Evolutionary conservation across 1,140 invertebrate genomes (phyloP).

Genomic region (Hylyphantes graminicola): DNA sequence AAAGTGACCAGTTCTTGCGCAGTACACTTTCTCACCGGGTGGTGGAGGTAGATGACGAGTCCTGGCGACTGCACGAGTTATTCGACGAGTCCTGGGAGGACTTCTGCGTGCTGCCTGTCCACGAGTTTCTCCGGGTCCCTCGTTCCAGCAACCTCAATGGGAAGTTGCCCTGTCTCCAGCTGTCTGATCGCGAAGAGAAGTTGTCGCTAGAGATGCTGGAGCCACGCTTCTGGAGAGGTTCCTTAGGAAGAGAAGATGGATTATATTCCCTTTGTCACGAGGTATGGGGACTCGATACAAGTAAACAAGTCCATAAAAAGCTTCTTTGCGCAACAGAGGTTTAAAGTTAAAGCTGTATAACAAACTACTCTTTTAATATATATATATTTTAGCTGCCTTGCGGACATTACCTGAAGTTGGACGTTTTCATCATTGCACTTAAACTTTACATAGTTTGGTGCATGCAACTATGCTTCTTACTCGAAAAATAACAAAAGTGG

Average conservation of each 20-base stretch:
- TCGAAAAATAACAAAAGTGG: no score
- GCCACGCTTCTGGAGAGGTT: slow-evolving; percentile 67
- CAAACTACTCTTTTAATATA: no score
- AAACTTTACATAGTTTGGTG: no score
- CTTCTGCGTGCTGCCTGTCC: slow-evolving; percentile 58
- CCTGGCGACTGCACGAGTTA: slow-evolving; percentile 62
- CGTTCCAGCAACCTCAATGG: slow-evolving; percentile 72
- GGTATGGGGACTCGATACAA: no score
- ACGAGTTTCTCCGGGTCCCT: slow-evolving; percentile 60
- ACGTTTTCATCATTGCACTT: no score
- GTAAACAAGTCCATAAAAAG: no score
- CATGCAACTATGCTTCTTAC: no score
- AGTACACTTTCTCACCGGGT: slow-evolving; percentile 31
- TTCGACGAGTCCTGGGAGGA: slow-evolving; percentile 60
- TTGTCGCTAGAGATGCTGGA: slow-evolving; percentile 86
- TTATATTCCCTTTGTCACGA: no score
- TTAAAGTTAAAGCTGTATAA: no score
- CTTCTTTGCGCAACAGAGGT: no score
- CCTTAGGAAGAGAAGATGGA: neutral
- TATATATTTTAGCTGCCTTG: no score
- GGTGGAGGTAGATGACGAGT: slow-evolving; percentile 63
- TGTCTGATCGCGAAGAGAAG: slow-evolving; percentile 84
- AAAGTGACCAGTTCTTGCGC: neutral
- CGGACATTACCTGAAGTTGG: no score
- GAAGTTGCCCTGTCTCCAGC: slow-evolving; percentile 74